phyloP scores from a whole-genome alignment of 2,888 invertebrate species.

The Hypomecis punctinalis region DNA sequence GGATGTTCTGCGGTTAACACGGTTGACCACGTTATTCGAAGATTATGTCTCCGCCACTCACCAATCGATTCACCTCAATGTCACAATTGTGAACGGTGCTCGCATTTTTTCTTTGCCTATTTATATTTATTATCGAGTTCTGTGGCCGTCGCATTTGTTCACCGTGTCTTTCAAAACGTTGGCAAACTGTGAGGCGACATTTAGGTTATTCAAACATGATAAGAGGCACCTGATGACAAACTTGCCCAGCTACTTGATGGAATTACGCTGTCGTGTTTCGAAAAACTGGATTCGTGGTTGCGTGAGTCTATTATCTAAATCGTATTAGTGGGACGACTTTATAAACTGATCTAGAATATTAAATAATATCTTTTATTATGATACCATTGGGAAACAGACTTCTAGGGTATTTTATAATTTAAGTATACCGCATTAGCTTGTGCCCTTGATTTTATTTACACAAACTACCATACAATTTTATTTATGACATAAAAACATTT shows the following conservation, averaged over 20 bases:
- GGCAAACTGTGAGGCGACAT: conserved; percentile 22
- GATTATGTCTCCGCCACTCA: neutral
- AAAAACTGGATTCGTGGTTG: conserved; percentile 34
- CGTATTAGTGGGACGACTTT: too few relatives aligned
- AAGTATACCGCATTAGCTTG: too few relatives aligned
- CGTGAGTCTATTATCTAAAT: conserved; percentile 3
- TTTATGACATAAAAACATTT: too few relatives aligned
- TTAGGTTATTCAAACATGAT: conserved; percentile 39
- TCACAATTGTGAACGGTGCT: neutral
- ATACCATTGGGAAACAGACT: too few relatives aligned
- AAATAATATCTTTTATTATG: too few relatives aligned
- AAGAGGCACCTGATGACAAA: conserved; percentile 37
- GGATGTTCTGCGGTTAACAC: too few relatives aligned
- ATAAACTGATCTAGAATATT: too few relatives aligned
- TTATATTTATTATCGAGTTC: conserved; percentile 2
- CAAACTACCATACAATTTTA: too few relatives aligned
- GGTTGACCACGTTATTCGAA: neutral
- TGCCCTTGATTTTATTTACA: too few relatives aligned
- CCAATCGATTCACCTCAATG: neutral
- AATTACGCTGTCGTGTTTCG: conserved; percentile 23
- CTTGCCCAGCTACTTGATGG: conserved; percentile 34
- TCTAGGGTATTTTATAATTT: too few relatives aligned
- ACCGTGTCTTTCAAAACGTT: conserved; percentile 15
- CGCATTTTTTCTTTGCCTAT: conserved; percentile 6
- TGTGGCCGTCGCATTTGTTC: conserved; percentile 10